Conservation (phyloP, 1,140 invertebrate genomes). For the Agrypnia vestita region DNA sequence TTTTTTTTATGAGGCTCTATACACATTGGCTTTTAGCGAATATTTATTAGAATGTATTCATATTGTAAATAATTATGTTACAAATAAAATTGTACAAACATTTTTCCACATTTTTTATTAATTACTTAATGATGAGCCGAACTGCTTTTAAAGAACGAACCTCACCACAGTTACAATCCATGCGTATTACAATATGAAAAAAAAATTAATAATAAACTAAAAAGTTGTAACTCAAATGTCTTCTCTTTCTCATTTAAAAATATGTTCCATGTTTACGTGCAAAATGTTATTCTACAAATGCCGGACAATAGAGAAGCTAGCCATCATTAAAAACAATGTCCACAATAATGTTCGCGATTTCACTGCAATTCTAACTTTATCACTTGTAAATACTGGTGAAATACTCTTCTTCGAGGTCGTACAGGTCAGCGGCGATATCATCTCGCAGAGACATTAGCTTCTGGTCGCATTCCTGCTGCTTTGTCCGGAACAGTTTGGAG, state of each 20-base stretch:
- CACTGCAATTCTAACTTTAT: constrained; percentile 50
- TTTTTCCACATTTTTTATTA: constrained; percentile 1
- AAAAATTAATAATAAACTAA: too few species aligned
- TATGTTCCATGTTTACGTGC: too few species aligned
- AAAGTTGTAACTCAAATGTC: too few species aligned
- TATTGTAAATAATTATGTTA: constrained; percentile 8
- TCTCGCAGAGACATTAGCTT: constrained; percentile 93
- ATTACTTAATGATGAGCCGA: too few species aligned
- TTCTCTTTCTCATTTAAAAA: too few species aligned
- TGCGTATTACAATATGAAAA: too few species aligned
- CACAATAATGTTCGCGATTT: background rate
- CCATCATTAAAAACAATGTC: background rate
- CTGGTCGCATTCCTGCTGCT: constrained; percentile 93
- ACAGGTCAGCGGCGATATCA: constrained; percentile 95
- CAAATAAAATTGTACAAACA: constrained; percentile 21
- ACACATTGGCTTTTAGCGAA: too few species aligned
- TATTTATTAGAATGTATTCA: background rate
- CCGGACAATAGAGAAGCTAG: background rate
- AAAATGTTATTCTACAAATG: background rate
- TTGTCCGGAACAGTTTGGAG: constrained; percentile 89
- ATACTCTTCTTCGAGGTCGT: constrained; percentile 98
- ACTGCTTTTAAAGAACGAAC: too few species aligned
- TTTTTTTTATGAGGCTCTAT: too few species aligned
- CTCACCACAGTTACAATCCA: too few species aligned
- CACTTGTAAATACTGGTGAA: constrained; percentile 95